A percentile compares a stretch with the other conserved stretches of the same genome.
phyloP scores from a whole-genome alignment of 1,140 invertebrate genomes.

The Steinernema feltiae region DNA sequence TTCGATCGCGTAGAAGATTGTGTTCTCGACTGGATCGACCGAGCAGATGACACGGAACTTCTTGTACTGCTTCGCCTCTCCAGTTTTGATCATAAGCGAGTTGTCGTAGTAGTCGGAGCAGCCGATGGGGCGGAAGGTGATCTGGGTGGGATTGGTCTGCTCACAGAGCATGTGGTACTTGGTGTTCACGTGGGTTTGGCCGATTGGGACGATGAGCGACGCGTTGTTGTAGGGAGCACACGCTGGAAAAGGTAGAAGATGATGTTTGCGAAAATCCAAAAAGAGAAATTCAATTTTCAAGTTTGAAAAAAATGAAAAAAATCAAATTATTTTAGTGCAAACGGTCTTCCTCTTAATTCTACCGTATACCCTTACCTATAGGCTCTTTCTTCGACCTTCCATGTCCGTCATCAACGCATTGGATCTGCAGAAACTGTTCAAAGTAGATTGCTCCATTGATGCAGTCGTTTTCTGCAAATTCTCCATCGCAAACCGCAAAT shows the following conservation, averaged over 20 bases:
- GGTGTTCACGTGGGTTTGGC: background rate
- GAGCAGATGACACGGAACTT: background rate
- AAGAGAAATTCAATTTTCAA: no score
- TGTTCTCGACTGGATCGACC: background rate
- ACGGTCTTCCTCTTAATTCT: no score
- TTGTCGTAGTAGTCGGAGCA: slow-evolving; percentile 13
- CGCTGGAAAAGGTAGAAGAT: no score
- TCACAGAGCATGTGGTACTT: slow-evolving; percentile 9
- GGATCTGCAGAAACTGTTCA: background rate
- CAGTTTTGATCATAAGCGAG: background rate
- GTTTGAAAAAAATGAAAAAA: no score
- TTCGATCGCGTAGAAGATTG: background rate
- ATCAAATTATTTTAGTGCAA: no score
- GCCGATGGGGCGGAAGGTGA: background rate
- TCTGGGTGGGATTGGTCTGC: background rate
- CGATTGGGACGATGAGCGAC: background rate
- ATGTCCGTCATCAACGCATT: background rate
- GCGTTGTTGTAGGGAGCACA: slow-evolving; percentile 6
- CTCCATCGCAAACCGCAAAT: no score
- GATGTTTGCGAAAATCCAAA: no score
- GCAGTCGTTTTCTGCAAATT: background rate
- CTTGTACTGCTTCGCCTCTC: background rate
- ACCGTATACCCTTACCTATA: no score
- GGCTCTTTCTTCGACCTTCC: background rate
- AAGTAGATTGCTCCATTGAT: slow-evolving; percentile 4